Base-by-base conservation (phyloP, 2,797 vertebrate species). In the Sebastes oblongus region DNA sequence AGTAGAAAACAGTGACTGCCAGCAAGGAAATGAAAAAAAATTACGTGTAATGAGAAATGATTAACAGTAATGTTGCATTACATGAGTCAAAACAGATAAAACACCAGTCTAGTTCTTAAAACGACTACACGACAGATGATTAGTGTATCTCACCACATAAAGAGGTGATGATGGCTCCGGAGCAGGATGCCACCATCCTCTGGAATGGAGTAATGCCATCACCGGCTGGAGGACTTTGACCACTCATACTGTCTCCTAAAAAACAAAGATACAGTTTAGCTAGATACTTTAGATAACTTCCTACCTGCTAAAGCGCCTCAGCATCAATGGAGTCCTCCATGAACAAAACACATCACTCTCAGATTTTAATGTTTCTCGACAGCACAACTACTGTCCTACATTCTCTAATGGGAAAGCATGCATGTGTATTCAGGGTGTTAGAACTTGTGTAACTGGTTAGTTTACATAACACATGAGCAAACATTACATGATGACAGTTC, bases 141-240 rank as follows among this genome's bases (percentile, higher is more conserved):
- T 1, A 11, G 29, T 59, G 5, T 14, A 2, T 67, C 95, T 96
- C 92, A 98, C 98, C 97, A 14, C 98, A 94, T 32, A 98, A 80
- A 14, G 97, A 98, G 1, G 98, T 98, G 82, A 99, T 66, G 60
- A 98, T 36, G 77, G 97, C 97, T 80, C 97, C 98, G 56, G 97
- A 97, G 88, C 97, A 97, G 66, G 97, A 98, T 55, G 97, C 92
- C 58, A 96, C 24, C 94, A 97, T 97, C 94, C 97, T 97, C 76
- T 99, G 98, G 72, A 96, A 4, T 10, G 97, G 91, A 25, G 96
- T 97, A 74, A 97, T 96, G 87, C 77, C 93, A 67, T 86, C 56
- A 27, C 30, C 65, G 58, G 14, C 39, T 42, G 9, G 18, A 32
- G 81, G 30, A 55, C 75, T 88, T 86, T 93, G 88, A 39, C 78